Evolutionary conservation across 1,140 invertebrate genomes (phyloP), one percentile per base, ranked within the genome.

Genomic region (Araneus ventricosus): DNA sequence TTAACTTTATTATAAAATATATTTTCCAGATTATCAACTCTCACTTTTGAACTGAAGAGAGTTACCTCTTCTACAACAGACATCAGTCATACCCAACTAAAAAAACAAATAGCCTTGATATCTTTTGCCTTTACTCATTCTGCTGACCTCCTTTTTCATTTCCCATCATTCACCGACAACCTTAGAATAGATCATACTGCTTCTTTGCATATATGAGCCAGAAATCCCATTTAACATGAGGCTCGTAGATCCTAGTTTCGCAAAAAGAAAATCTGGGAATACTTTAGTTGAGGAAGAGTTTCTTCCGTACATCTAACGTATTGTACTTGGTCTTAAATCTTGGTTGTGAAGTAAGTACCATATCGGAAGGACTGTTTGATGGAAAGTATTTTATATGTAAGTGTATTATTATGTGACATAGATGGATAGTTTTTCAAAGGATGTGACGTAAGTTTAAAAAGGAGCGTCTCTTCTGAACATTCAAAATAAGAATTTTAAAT

Each of bases 401-500:
- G 0, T 61, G 24, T n/a, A 67, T 67, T 67, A 67, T 67, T 67
- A 67, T 67, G 63, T 14, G 63, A 67, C 27, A 27, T 67, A n/a
- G 63, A 8, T 27, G 27, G 6, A 63, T 67, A n/a, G n/a, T 67
- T 67, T 67, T 67, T 30, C 24, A 67, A 67, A 67, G 27, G 5
- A n/a, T 67, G 24, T 67, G 24, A n/a, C 24, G n/a, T 27, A 30
- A 67, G 63, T 67, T 67, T 30, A n/a, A n/a, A n/a, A 67, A 10
- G n/a, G 14, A 67, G 14, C 3, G 3, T n/a, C 8, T 67, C 24
- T 2, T 14, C 10, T 67, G 63, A n/a, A 8, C 27, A 7, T n/a
- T 67, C 63, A 67, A 67, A 67, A 67, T 67, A 67, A 67, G 8
- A 67, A 67, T 67, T 67, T 67, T 67, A 30, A 67, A 67, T 67